A percentile compares a stretch with the other conserved stretches of the same genome.
These are phyloP conservation scores for Oscheius sp. DNA, from an alignment of 1,140 invertebrate genomes.

Conservation along the genomic window DNA sequence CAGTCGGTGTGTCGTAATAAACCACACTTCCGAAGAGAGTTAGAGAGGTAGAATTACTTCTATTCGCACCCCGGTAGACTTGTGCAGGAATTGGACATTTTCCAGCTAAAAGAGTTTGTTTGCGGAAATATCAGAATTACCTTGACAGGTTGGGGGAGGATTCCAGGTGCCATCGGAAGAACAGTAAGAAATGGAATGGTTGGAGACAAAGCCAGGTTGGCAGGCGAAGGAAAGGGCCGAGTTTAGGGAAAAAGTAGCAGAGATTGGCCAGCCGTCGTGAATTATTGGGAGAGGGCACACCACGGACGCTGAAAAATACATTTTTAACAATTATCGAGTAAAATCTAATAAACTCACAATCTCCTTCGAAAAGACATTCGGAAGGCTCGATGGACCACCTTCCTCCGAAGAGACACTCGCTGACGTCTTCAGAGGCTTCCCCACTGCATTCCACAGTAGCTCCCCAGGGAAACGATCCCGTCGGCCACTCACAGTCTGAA, in stretches of 20 bases:
- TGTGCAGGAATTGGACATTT: no score
- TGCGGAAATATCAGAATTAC: no score
- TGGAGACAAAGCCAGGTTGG: background rate
- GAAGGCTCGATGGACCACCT: background rate
- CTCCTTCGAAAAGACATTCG: background rate
- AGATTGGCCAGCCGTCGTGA: background rate
- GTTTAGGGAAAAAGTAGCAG: background rate
- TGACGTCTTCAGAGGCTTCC: background rate
- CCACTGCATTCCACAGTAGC: background rate
- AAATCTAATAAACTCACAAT: no score
- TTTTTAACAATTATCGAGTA: no score
- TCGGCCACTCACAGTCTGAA: slow-evolving; percentile 2
- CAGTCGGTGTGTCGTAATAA: background rate
- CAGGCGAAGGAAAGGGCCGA: background rate
- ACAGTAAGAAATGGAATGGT: background rate
- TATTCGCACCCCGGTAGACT: background rate
- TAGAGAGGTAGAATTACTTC: background rate
- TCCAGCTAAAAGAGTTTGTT: no score
- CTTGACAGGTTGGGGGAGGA: background rate
- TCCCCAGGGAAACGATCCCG: background rate
- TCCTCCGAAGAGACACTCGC: background rate
- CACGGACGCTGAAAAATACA: background rate
- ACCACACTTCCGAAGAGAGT: background rate
- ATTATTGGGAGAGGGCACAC: background rate
- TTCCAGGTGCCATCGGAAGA: background rate